Evolutionary conservation across 2,113 vertebrate genomes (phyloP), one percentile per base, ranked within the genome.

Genomic region (Neotoma lepida): DNA sequence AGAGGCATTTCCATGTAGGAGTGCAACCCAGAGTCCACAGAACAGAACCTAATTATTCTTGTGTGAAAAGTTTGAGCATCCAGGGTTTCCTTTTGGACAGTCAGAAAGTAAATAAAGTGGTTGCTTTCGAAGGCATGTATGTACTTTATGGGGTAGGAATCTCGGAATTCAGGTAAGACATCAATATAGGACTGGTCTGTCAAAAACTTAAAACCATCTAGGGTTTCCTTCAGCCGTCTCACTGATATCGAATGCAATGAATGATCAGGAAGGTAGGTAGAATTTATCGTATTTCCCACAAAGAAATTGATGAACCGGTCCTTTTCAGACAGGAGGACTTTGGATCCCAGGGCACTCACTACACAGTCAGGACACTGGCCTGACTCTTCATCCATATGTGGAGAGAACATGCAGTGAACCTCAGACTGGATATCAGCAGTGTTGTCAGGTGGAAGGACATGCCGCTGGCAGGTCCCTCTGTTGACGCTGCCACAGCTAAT

Each of bases 1-100:
- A 99, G 98, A 35, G 99, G 99, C 99, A 99, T 99, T 98, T 99
- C 99, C 97, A 99, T 99, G 88, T 99, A 99, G n/a, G 99, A 99
- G 61, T 99, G 98, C 95, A 99, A 98, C 80, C 98, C 98, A 0
- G 98, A 98, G 97, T 99, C 99, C 14, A 98, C 98, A 71, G 99
- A 98, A 97, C 99, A 99, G 98, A 99, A 99, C 71, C 99, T 98
- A 68, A 99, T 98, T 70, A 99, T 99, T 94, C 99, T 99, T 0
- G 99, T 99, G 98, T 99, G 99, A 98, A 99, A 99, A 97, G 98
- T 97, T 8, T 98, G 98, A 9, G 99, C 99, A 76, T 98, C 97
- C 0, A 98, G 96, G 96, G 98, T 98, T 97, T 99, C 99, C 96
- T 92, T 98, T 96, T 99, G 99, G 93, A 99, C 99, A 0, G 99